Percentiles rank a stretch among this genome's conserved stretches.
Evolutionary conservation across 2,797 vertebrate species (phyloP).

Genomic region (Emydoidea blandingii): DNA sequence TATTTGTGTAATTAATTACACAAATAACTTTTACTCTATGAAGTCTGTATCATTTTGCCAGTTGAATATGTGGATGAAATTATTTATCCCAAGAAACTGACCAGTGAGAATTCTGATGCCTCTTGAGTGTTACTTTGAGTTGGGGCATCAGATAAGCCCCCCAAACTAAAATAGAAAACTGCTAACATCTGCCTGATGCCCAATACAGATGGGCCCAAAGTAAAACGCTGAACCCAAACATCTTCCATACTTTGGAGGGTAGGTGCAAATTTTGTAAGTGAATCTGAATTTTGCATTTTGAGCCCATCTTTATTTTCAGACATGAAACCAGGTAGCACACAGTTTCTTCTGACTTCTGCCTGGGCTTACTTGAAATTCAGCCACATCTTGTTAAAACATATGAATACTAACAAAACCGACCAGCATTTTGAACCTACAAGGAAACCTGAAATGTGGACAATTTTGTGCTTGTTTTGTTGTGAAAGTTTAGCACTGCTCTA

Average conservation of each 20-base stretch:
- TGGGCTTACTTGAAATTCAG: not conserved
- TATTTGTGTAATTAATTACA: not conserved
- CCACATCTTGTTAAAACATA: not conserved
- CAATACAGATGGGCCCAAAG: not conserved
- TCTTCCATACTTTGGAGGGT: not conserved
- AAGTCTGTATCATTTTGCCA: not conserved
- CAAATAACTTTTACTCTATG: constrained; percentile 14
- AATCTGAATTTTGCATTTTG: rapidly evolving
- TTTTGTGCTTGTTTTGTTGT: constrained; percentile 12
- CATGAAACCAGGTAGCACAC: rapidly evolving
- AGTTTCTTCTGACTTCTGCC: not conserved
- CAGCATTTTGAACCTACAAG: rapidly evolving
- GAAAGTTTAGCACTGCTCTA: not conserved
- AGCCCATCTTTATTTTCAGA: rapidly evolving
- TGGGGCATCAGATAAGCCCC: not conserved
- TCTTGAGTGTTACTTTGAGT: constrained; percentile 20
- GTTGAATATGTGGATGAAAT: not conserved
- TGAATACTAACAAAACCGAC: not conserved
- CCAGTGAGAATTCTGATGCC: constrained; percentile 14
- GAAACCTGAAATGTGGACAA: not conserved
- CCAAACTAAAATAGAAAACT: constrained; percentile 16
- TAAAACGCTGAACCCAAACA: not conserved
- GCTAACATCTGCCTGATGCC: not conserved
- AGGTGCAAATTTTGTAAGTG: not conserved
- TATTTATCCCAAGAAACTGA: constrained; percentile 14